Evolutionary conservation across 1,140 invertebrate species (phyloP).

Genomic region (Tribolium madens): DNA sequence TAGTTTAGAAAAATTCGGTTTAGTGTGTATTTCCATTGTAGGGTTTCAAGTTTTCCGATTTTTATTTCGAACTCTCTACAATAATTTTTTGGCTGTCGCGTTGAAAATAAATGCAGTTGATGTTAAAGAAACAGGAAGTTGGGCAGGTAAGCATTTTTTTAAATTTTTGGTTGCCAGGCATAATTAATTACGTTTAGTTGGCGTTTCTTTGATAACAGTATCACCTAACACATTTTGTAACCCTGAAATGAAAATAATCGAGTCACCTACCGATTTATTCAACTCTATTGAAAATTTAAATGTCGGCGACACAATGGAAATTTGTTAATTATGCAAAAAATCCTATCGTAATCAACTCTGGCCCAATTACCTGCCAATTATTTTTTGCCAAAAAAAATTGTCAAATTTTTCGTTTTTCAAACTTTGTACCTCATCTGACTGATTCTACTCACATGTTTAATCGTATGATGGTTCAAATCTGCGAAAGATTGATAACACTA

Average conservation of each 20-base stretch:
- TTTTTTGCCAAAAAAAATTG: background rate
- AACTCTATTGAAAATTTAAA: constrained; percentile 31
- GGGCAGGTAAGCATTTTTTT: constrained; percentile 66
- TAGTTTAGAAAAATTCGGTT: constrained; percentile 52
- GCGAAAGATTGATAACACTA: background rate
- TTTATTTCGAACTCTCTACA: constrained; percentile 60
- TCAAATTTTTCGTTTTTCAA: background rate
- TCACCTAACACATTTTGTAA: constrained; percentile 7
- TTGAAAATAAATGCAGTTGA: constrained; percentile 65
- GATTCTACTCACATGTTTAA: background rate
- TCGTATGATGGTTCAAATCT: background rate
- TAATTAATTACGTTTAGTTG: background rate
- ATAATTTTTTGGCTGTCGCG: constrained; percentile 64
- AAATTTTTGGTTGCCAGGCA: no score
- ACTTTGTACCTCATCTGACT: background rate
- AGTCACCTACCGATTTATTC: constrained; percentile 2
- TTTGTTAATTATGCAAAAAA: constrained; percentile 20
- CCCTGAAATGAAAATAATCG: constrained; percentile 27
- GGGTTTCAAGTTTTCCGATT: constrained; percentile 58
- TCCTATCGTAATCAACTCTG: background rate
- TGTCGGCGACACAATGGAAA: constrained; percentile 30
- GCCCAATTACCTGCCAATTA: background rate
- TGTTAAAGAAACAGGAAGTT: constrained; percentile 65
- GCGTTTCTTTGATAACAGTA: constrained; percentile 3
- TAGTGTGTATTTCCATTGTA: constrained; percentile 59